Evolutionary conservation across 2,888 invertebrate species (phyloP).

Genomic region (Agrilus mali): DNA sequence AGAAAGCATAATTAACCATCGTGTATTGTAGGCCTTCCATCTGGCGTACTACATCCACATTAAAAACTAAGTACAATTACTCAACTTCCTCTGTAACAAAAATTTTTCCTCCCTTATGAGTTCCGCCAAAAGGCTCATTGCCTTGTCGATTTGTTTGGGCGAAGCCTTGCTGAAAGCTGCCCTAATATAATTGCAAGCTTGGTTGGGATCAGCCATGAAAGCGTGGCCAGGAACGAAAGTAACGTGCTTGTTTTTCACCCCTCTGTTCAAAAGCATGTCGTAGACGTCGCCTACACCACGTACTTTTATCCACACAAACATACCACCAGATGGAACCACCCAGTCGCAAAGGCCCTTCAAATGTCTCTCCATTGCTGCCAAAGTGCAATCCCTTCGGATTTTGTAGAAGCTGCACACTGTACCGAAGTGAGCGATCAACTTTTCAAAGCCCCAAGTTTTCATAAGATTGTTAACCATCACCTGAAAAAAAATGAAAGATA

Average conservation of each 20-base stretch:
- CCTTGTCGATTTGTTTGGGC: slow-evolving; percentile 50
- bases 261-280: slow-evolving; percentile 58
- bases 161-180: slow-evolving; percentile 58
- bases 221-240: slow-evolving; percentile 64
- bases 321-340: slow-evolving; percentile 54
- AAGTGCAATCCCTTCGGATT: slow-evolving; percentile 47
- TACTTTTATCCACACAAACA: slow-evolving; percentile 68
- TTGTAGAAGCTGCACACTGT: slow-evolving; percentile 50
- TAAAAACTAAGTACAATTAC: slow-evolving; percentile 23
- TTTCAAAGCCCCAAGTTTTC: slow-evolving; percentile 44
- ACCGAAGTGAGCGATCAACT: slow-evolving; percentile 45
- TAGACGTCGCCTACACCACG: slow-evolving; percentile 55
- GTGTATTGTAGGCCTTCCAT: no score
- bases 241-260: slow-evolving; percentile 47
- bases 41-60: no score
- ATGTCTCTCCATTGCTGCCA: slow-evolving; percentile 45
- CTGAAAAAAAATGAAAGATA: slow-evolving; percentile 31
- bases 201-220: slow-evolving; percentile 49
- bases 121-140: slow-evolving; percentile 44
- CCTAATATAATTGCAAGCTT: slow-evolving; percentile 54
- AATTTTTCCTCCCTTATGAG: slow-evolving; percentile 47
- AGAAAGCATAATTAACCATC: no score
- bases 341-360: slow-evolving; percentile 52
- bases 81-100: slow-evolving; percentile 30
- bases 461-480: slow-evolving; percentile 43